These are phyloP conservation scores for Prionace glauca DNA, from an alignment of 2,797 vertebrate species.

Conservation along the genomic window DNA sequence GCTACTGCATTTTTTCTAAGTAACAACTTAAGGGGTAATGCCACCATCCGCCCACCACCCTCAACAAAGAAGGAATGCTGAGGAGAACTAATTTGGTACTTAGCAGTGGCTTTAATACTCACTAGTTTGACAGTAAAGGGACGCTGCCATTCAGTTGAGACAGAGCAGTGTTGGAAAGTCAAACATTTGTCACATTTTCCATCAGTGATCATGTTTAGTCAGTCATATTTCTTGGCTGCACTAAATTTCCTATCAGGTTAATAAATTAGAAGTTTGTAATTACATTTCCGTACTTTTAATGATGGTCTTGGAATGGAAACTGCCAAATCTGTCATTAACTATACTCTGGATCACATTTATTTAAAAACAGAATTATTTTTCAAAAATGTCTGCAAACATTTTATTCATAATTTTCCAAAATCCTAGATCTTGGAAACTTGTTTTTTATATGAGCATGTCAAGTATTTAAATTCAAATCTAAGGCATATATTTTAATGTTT, in stretches of 20 bases:
- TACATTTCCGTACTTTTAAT: background rate
- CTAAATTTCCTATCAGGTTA: background rate
- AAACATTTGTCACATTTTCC: background rate
- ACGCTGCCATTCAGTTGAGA: background rate
- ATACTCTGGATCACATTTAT: background rate
- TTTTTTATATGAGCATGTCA: background rate
- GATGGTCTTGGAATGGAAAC: background rate
- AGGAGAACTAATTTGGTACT: background rate
- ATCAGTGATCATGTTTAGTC: background rate
- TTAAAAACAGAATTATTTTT: background rate
- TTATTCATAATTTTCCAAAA: background rate
- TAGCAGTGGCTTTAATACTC: background rate
- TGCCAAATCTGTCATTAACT: background rate
- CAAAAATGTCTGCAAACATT: background rate
- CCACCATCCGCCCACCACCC: too few relatives aligned
- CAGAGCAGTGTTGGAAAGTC: background rate
- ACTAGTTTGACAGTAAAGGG: background rate
- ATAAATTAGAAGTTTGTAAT: too few relatives aligned
- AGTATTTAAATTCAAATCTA: background rate
- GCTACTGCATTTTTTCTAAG: background rate
- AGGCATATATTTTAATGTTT: background rate
- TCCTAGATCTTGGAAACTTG: background rate
- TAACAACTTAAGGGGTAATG: slow-evolving; percentile 33
- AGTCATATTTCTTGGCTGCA: background rate
- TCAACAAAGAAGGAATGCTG: background rate